A percentile compares a stretch with the other conserved stretches of the same genome.
phyloP scores from a whole-genome alignment of 2,113 vertebrate species.

The Motacilla tschutschensis region DNA sequence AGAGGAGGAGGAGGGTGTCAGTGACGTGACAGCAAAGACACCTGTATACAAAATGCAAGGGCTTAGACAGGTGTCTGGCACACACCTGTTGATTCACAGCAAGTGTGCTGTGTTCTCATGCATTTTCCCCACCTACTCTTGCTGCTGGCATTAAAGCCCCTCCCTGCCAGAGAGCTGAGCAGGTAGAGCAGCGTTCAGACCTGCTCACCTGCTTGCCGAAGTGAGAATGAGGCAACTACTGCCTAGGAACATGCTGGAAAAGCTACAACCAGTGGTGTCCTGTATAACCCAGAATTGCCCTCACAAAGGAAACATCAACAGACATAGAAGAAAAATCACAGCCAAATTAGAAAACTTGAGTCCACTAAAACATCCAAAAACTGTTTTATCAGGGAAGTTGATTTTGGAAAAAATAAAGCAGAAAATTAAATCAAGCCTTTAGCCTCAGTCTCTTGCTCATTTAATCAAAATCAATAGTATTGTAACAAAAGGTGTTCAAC shows the following conservation, averaged over 20 bases:
- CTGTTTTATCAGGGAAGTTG: neutral
- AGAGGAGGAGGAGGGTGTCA: neutral
- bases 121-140: neutral
- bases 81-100: neutral
- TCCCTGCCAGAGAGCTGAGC: neutral
- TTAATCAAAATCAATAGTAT: neutral
- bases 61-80: neutral
- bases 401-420: neutral
- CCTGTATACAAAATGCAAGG: neutral
- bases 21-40: neutral
- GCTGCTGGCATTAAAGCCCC: neutral
- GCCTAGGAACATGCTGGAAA: neutral
- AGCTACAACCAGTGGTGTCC: neutral
- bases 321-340: neutral
- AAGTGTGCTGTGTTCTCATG: fast-evolving
- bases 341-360: neutral
- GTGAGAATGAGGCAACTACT: neutral
- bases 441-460: neutral
- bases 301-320: neutral
- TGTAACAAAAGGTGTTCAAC: neutral
- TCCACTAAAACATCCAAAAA: neutral
- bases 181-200: neutral
- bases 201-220: neutral
- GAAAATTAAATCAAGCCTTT: neutral
- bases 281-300: neutral